Evolutionary conservation across 2,888 invertebrate genomes (phyloP).

Genomic region (Drosophila borborema): DNA sequence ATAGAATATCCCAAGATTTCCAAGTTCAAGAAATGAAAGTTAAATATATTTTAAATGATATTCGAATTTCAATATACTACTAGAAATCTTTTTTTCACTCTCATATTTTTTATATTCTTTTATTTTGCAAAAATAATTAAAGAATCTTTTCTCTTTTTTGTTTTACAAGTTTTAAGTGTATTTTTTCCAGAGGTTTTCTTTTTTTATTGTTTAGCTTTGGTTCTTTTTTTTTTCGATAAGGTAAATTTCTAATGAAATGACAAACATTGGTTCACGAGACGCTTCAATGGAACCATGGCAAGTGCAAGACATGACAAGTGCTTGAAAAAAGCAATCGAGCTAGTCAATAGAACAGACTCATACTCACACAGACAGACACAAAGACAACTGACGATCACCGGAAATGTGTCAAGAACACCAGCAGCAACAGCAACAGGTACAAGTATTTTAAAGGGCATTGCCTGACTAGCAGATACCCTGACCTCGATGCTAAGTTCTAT

Average conservation of each 20-base stretch:
- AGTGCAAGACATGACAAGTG: constrained; percentile 47
- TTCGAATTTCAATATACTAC: too few species aligned
- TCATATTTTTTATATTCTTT: too few species aligned
- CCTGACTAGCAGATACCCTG: background rate
- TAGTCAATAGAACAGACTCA: constrained; percentile 25
- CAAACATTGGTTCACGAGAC: constrained; percentile 45
- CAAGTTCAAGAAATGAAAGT: too few species aligned
- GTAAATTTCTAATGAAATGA: constrained; percentile 63
- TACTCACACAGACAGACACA: constrained; percentile 1
- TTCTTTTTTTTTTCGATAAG: constrained; percentile 51
- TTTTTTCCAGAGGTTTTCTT: constrained; percentile 1
- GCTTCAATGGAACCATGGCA: constrained; percentile 47
- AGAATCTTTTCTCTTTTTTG: background rate
- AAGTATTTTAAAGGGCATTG: background rate
- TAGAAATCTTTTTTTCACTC: too few species aligned
- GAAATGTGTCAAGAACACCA: constrained; percentile 38
- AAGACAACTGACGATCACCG: constrained; percentile 40
- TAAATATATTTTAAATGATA: too few species aligned
- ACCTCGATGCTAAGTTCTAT: background rate
- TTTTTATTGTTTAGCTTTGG: background rate
- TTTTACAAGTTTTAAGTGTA: background rate
- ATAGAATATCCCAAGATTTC: too few species aligned
- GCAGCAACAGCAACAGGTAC: constrained; percentile 14
- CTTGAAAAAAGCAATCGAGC: constrained; percentile 50
- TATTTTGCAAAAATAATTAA: background rate